Percentiles rank a stretch among this genome's conserved stretches.
These are phyloP conservation scores for Scaptomyza cyrtandrae DNA, from an alignment of 2,888 invertebrate species.

Conservation along the genomic window DNA sequence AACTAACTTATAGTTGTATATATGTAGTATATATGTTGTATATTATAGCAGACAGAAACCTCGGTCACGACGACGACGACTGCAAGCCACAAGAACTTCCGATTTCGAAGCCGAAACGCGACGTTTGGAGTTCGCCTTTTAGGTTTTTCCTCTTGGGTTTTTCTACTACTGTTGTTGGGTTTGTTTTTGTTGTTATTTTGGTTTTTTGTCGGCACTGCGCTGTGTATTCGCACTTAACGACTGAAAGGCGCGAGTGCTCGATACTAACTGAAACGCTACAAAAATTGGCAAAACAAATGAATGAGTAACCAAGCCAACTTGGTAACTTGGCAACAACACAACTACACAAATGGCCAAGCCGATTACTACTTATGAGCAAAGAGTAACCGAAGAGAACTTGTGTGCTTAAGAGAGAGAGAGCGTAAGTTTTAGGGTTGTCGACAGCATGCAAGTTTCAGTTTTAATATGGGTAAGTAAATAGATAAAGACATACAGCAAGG, in stretches of 20 bases:
- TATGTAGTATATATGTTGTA: slow-evolving; percentile 24
- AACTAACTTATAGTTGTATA: slow-evolving; percentile 28
- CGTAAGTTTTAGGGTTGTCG: slow-evolving; percentile 34
- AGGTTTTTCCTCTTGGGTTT: slow-evolving; percentile 20
- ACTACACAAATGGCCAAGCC: slow-evolving; percentile 39
- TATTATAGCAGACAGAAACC: slow-evolving; percentile 63
- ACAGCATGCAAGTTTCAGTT: slow-evolving; percentile 1
- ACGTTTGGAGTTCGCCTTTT: slow-evolving; percentile 47
- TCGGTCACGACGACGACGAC: slow-evolving; percentile 58
- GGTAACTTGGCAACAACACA: slow-evolving; percentile 72
- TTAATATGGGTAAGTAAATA: background rate
- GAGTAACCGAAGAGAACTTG: slow-evolving; percentile 23
- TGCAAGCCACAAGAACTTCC: slow-evolving; percentile 68
- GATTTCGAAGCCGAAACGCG: slow-evolving; percentile 50
- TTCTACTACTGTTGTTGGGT: background rate
- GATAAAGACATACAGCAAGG: slow-evolving; percentile 45
- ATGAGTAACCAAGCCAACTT: slow-evolving; percentile 79
- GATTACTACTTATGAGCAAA: background rate
- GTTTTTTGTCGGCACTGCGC: slow-evolving; percentile 39
- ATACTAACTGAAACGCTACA: slow-evolving; percentile 73
- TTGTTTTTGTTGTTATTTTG: slow-evolving; percentile 42
- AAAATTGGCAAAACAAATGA: slow-evolving; percentile 79
- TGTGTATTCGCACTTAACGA: slow-evolving; percentile 45
- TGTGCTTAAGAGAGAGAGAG: slow-evolving; percentile 30
- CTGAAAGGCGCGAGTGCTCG: slow-evolving; percentile 75